phyloP scores from a whole-genome alignment of 2,888 invertebrate genomes.

The Agrotis exclamationis region DNA sequence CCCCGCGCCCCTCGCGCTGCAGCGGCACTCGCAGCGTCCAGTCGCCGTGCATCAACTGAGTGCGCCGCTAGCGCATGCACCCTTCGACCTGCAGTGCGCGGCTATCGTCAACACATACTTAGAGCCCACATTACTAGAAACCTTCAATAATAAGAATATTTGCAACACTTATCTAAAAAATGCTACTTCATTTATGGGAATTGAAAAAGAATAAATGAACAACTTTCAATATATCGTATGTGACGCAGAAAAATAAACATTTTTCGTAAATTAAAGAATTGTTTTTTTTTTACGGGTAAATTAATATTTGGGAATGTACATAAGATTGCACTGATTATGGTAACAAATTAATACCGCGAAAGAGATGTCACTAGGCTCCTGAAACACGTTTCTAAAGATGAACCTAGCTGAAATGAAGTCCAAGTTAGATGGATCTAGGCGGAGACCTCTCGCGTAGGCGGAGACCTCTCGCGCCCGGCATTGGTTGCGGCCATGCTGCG shows the following conservation, averaged over 20 bases:
- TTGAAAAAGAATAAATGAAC: neutral
- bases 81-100: conserved; percentile 68
- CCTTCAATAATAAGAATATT: conserved; percentile 68
- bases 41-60: conserved; percentile 64
- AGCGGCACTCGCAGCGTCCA: conserved; percentile 68
- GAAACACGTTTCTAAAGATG: too few species aligned
- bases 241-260: neutral
- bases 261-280: neutral
- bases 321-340: too few species aligned
- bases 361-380: too few species aligned
- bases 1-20: conserved; percentile 29
- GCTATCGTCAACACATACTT: conserved; percentile 71
- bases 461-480: too few species aligned
- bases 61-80: conserved; percentile 63
- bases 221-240: neutral
- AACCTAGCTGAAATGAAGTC: too few species aligned
- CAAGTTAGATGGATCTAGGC: too few species aligned
- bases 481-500: too few species aligned
- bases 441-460: too few species aligned
- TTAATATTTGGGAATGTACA: too few species aligned
- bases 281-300: neutral
- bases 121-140: conserved; percentile 60
- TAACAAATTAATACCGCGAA: too few species aligned
- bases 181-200: neutral
- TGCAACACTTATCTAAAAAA: conserved; percentile 66